These are phyloP conservation scores for Dissostichus mawsoni DNA, from an alignment of 2,113 vertebrate genomes.

Conservation along the genomic window DNA sequence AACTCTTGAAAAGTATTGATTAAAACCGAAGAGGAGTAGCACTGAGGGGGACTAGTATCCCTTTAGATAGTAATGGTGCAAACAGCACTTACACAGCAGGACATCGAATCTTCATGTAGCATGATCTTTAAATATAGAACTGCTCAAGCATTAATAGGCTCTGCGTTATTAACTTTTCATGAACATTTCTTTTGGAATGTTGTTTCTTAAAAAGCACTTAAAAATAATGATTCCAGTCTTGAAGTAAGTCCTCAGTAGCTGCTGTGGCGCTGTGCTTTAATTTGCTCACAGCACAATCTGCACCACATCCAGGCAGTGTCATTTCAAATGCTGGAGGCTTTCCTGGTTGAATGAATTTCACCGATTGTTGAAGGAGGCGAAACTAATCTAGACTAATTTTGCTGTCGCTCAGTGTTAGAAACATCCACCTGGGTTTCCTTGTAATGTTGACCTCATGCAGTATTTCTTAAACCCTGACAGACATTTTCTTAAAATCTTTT, in stretches of 20 bases:
- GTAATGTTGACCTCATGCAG: not conserved
- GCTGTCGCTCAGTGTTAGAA: slow-evolving; percentile 25
- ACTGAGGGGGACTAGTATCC: slow-evolving; percentile 10
- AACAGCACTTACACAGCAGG: slow-evolving; percentile 25
- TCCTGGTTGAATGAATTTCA: slow-evolving; percentile 29
- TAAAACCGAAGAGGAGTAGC: slow-evolving; percentile 47
- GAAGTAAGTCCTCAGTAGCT: slow-evolving; percentile 4
- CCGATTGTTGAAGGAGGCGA: slow-evolving; percentile 16
- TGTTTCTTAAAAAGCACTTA: not conserved
- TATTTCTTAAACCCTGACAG: not conserved
- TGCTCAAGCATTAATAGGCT: slow-evolving; percentile 10
- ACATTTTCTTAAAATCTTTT: not conserved
- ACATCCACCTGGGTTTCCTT: slow-evolving; percentile 6
- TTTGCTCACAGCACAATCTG: slow-evolving; percentile 1
- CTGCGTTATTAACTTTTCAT: slow-evolving; percentile 12
- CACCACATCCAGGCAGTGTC: slow-evolving; percentile 24
- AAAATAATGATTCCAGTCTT: not conserved
- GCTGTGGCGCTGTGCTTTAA: slow-evolving; percentile 13
- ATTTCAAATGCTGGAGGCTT: slow-evolving; percentile 31
- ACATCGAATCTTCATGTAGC: not conserved
- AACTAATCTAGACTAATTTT: slow-evolving; percentile 61
- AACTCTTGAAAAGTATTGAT: slow-evolving; percentile 62
- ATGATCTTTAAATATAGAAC: slow-evolving; percentile 3
- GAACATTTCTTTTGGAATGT: slow-evolving; percentile 4
- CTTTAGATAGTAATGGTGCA: slow-evolving; percentile 24